Percentiles rank a stretch among this genome's conserved stretches.
These are phyloP conservation scores for Tribolium castaneum DNA, from an alignment of 1,140 invertebrate genomes.

Conservation along the genomic window DNA sequence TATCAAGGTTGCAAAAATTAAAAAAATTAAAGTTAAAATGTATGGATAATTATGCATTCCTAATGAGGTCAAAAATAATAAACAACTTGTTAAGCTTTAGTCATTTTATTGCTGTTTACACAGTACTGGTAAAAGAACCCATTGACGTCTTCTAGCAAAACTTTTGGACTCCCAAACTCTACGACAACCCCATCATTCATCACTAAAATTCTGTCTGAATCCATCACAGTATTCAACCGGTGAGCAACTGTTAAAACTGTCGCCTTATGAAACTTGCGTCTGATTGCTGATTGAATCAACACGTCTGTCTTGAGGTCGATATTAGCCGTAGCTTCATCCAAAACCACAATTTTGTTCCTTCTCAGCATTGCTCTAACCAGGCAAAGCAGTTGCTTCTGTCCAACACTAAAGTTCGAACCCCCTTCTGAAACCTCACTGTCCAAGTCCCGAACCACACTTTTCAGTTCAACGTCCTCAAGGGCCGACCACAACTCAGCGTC, in stretches of 20 bases:
- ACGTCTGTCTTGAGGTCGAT: slow-evolving; percentile 76
- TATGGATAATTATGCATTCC: too few species aligned
- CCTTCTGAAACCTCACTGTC: slow-evolving; percentile 74
- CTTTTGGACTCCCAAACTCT: background rate
- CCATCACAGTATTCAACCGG: background rate
- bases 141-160: background rate
- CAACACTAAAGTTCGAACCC: slow-evolving; percentile 85
- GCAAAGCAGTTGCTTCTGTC: slow-evolving; percentile 86
- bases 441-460: slow-evolving; percentile 67
- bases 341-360: slow-evolving; percentile 82
- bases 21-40: too few species aligned
- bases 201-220: slow-evolving; percentile 71
- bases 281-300: slow-evolving; percentile 73
- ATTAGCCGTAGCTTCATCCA: slow-evolving; percentile 85
- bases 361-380: slow-evolving; percentile 82
- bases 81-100: background rate
- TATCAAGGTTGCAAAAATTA: too few species aligned
- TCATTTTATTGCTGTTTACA: background rate
- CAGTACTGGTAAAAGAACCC: background rate
- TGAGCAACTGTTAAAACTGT: background rate
- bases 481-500: slow-evolving; percentile 68
- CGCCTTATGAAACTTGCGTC: slow-evolving; percentile 65
- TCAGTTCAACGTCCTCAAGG: slow-evolving; percentile 69
- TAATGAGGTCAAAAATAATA: too few species aligned
- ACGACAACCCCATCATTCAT: slow-evolving; percentile 58